These are phyloP conservation scores for Oreotrochilus melanogaster DNA, from an alignment of 2,113 vertebrate genomes.

Conservation along the genomic window DNA sequence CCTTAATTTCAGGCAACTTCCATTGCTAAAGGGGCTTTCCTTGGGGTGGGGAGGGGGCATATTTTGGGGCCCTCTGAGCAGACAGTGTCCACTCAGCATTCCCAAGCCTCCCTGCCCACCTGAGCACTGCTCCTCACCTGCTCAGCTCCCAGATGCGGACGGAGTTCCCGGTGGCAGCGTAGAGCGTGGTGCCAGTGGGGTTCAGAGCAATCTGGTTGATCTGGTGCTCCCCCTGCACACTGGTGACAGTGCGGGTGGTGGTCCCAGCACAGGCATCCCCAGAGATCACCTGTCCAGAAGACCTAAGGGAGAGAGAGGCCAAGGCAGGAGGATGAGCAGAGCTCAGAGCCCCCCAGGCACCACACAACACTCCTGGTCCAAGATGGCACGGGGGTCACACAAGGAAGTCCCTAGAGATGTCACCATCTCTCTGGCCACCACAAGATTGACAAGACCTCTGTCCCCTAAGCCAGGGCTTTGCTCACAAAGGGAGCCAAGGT, in stretches of 20 bases:
- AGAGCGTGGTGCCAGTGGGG: conserved; percentile 87
- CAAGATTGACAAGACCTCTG: neutral
- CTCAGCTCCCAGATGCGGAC: conserved; percentile 95
- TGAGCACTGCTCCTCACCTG: conserved; percentile 78
- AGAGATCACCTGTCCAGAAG: conserved; percentile 92
- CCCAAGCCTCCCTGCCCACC: rapidly evolving
- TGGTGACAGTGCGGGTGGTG: conserved; percentile 87
- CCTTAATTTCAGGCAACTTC: neutral
- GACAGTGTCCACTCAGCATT: rapidly evolving
- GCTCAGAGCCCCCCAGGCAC: neutral
- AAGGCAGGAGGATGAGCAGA: neutral
- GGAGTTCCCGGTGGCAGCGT: conserved; percentile 89
- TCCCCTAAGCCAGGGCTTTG: neutral
- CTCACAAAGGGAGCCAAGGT: neutral
- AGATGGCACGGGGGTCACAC: neutral
- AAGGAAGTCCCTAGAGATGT: neutral
- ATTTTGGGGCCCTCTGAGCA: neutral
- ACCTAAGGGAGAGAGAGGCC: conserved; percentile 69
- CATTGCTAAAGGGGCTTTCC: neutral
- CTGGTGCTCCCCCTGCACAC: conserved; percentile 91
- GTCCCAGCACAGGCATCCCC: conserved; percentile 89
- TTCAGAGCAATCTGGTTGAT: conserved; percentile 97
- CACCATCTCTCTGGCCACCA: neutral
- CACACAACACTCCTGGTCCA: neutral
- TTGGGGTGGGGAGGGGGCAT: no score